phyloP scores from a whole-genome alignment of 2,797 vertebrate genomes.

The Crenichthys baileyi region DNA sequence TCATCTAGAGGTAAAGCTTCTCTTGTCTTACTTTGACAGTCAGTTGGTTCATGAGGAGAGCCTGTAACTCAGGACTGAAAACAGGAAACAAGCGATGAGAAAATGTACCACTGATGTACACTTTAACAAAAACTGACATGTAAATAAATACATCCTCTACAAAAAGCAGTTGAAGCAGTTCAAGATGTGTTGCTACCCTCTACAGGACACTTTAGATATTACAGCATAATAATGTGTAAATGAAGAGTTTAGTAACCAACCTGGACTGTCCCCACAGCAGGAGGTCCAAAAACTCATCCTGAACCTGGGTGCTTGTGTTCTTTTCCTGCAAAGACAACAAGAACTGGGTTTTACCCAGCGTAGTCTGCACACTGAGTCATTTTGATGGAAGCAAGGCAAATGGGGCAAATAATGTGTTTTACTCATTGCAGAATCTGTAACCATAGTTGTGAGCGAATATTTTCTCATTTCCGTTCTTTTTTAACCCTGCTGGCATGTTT shows the following conservation, averaged over 20 bases:
- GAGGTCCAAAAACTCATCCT: constrained; percentile 97
- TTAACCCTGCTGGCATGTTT: no score
- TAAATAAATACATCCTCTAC: not conserved
- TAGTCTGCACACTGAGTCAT: not conserved
- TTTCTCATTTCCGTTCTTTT: no score
- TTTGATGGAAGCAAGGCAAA: not conserved
- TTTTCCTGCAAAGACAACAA: constrained; percentile 84
- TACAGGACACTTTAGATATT: constrained; percentile 32
- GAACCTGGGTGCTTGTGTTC: constrained; percentile 96
- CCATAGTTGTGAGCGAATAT: no score
- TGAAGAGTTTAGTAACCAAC: constrained; percentile 58
- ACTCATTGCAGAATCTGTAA: not conserved
- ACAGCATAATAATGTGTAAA: not conserved
- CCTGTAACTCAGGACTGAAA: constrained; percentile 92
- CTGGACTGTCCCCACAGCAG: constrained; percentile 97
- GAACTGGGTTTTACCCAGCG: not conserved
- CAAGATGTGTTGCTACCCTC: constrained; percentile 29
- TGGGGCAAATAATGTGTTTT: not conserved
- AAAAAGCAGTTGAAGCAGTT: not conserved
- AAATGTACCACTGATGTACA: not conserved
- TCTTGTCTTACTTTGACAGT: constrained; percentile 90
- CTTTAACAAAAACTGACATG: not conserved
- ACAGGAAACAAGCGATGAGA: not conserved
- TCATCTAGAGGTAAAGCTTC: not conserved
- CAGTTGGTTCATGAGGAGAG: constrained; percentile 95